A percentile compares a stretch with the other conserved stretches of the same genome.
Conservation (phyloP, 1,140 invertebrate species). For the Neotoxoptera formosana region DNA sequence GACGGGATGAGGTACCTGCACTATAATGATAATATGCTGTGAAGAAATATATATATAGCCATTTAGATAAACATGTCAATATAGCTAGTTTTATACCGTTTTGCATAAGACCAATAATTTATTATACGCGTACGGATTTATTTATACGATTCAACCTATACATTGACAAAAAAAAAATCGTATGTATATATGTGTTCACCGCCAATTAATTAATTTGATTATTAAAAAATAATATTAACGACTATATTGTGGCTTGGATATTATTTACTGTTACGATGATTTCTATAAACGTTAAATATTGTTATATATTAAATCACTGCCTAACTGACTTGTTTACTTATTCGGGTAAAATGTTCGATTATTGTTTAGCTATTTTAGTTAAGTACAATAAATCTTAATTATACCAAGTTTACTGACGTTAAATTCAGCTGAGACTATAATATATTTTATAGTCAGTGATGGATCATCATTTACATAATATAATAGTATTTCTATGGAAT, state of each 20-base stretch:
- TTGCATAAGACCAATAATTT: not conserved
- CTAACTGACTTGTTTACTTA: not conserved
- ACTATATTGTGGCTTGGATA: not conserved
- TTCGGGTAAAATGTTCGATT: not conserved
- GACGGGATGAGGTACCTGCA: no score
- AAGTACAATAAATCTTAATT: not conserved
- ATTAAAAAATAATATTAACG: not conserved
- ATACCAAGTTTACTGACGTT: not conserved
- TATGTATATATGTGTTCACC: no score
- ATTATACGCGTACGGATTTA: not conserved
- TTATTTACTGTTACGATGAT: not conserved
- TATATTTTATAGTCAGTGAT: not conserved
- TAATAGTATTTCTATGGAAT: not conserved
- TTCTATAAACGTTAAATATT: not conserved
- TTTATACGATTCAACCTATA: not conserved
- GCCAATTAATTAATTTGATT: not conserved
- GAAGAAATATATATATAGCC: not conserved
- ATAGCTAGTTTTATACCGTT: no score
- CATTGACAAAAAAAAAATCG: not conserved
- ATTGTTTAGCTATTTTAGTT: not conserved
- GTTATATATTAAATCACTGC: not conserved
- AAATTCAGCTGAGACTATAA: not conserved
- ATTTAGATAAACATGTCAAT: not conserved
- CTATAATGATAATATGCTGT: no score
- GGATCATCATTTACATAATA: not conserved